Evolutionary conservation across 1,140 invertebrate genomes (phyloP).

Genomic region (Contarinia nasturtii): DNA sequence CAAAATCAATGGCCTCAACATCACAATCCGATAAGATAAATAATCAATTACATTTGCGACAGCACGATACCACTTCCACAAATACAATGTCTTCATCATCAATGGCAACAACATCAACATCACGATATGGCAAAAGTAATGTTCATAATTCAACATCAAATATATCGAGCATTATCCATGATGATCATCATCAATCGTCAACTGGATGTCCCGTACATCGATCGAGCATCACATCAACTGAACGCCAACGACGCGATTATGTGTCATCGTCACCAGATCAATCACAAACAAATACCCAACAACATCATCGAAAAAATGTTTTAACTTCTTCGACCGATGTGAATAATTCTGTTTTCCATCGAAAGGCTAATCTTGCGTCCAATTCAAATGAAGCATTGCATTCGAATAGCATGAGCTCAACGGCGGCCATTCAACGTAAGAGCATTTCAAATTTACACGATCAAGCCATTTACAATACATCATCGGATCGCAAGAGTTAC

Average conservation of each 20-base stretch:
- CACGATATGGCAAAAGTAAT: no score
- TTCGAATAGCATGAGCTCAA: constrained; percentile 47
- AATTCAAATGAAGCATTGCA: constrained; percentile 23
- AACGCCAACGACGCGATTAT: background rate
- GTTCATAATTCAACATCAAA: background rate
- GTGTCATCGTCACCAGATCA: background rate
- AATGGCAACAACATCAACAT: no score
- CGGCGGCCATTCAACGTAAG: constrained; percentile 54
- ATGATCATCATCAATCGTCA: constrained; percentile 4
- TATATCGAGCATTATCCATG: constrained; percentile 3
- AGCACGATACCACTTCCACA: no score
- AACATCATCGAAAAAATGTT: constrained; percentile 45
- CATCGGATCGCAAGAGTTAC: constrained; percentile 48
- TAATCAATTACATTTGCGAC: background rate
- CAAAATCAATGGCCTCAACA: background rate
- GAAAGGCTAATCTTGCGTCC: constrained; percentile 38
- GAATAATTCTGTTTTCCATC: constrained; percentile 53
- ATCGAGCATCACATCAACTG: background rate
- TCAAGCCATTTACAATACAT: constrained; percentile 40
- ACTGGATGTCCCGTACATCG: background rate
- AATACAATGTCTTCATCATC: no score
- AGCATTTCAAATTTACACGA: constrained; percentile 58
- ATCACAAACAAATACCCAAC: constrained; percentile 11
- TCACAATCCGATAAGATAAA: background rate
- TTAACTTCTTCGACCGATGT: constrained; percentile 52